Conservation (phyloP, 2,797 vertebrate species). For the Peromyscus melanophrys region DNA sequence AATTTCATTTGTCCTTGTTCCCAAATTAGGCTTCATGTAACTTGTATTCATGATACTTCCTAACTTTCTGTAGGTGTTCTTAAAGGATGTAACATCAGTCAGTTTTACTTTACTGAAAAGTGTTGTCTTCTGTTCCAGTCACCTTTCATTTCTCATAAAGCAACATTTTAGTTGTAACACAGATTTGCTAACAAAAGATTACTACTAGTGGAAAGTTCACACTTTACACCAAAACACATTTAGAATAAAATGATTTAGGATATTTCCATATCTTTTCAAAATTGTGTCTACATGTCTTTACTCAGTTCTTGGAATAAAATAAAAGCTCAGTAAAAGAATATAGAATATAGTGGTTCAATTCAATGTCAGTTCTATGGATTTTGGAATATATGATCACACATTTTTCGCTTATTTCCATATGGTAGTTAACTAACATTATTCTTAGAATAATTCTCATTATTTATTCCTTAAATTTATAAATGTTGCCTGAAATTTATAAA, state of each 20-base stretch:
- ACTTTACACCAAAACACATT: not conserved
- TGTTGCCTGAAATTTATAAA: not conserved
- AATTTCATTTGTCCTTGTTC: rapidly evolving
- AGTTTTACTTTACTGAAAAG: not conserved
- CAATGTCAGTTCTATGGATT: slow-evolving; percentile 18
- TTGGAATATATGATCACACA: not conserved
- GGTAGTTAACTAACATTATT: not conserved
- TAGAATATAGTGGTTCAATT: not conserved
- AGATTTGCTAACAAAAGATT: not conserved
- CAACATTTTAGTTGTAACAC: not conserved
- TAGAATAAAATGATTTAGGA: not conserved
- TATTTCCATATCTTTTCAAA: slow-evolving; percentile 33
- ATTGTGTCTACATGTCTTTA: not conserved
- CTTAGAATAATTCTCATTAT: not conserved
- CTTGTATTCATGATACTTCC: not conserved
- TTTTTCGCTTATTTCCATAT: not conserved
- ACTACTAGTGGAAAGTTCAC: not conserved
- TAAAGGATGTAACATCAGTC: not conserved
- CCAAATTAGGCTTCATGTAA: not conserved
- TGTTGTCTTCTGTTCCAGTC: not conserved
- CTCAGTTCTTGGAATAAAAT: not conserved
- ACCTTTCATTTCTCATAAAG: slow-evolving; percentile 1
- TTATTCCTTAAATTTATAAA: too few species aligned
- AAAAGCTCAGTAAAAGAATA: not conserved
- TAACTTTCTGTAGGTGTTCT: not conserved